These are phyloP conservation scores for Hafferia zeledoni DNA, from an alignment of 2,797 vertebrate species.

Conservation along the genomic window DNA sequence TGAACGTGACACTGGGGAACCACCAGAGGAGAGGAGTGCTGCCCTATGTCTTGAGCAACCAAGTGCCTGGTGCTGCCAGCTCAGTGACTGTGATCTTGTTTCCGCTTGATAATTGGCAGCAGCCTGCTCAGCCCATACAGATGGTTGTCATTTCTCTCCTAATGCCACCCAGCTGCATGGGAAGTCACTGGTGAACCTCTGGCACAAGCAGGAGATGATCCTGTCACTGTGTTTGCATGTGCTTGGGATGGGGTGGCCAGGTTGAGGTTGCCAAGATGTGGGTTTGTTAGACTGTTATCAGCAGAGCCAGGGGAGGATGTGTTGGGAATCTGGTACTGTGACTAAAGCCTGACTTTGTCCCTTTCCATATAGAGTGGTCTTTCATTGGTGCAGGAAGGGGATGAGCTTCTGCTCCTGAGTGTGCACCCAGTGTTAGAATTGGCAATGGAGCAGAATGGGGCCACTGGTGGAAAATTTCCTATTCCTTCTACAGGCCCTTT, in stretches of 20 bases:
- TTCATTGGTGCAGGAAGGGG: not conserved
- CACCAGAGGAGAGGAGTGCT: not conserved
- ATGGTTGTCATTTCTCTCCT: not conserved
- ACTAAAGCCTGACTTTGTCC: not conserved
- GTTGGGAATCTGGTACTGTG: not conserved
- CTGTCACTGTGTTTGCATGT: accelerated
- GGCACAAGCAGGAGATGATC: not conserved
- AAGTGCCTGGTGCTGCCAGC: not conserved
- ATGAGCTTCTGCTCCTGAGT: not conserved
- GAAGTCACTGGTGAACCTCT: not conserved
- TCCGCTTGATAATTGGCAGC: not conserved
- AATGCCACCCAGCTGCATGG: not conserved
- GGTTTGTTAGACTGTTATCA: not conserved
- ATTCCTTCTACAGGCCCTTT: not conserved
- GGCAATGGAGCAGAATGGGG: accelerated
- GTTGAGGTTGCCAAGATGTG: not conserved
- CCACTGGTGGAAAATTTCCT: not conserved
- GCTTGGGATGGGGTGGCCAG: not conserved
- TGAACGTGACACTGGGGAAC: not conserved
- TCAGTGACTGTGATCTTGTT: not conserved
- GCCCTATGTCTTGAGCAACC: not conserved
- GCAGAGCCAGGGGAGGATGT: not conserved
- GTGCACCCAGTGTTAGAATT: accelerated
- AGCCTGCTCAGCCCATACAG: not conserved
- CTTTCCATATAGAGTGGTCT: not conserved